A percentile compares a stretch with the other conserved stretches of the same genome.
phyloP scores from a whole-genome alignment of 2,113 vertebrate genomes.

The Salvelinus namaycush region DNA sequence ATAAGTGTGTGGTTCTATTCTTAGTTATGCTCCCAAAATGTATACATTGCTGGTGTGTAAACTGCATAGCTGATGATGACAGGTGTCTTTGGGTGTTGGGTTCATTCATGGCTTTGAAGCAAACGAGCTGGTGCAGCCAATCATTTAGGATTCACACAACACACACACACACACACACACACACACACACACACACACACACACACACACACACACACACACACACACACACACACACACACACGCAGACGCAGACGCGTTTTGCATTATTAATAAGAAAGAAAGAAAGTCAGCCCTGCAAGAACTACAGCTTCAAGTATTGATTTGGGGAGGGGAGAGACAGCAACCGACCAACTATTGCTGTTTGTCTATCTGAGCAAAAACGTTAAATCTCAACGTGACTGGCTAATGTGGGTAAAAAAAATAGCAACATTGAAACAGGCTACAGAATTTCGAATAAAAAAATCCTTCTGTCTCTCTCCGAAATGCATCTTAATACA shows the following conservation, averaged over 20 bases:
- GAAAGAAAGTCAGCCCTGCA: too few species aligned
- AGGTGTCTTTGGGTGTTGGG: too few species aligned
- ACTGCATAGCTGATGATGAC: not conserved
- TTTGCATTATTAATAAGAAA: too few species aligned
- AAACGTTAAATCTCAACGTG: not conserved
- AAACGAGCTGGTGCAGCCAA: not conserved
- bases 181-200: constrained; percentile 21
- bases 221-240: too few species aligned
- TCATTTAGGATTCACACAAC: not conserved
- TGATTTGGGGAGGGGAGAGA: constrained; percentile 21
- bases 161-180: constrained; percentile 31
- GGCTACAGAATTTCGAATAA: too few species aligned
- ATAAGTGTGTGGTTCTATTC: constrained; percentile 70
- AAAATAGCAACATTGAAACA: too few species aligned
- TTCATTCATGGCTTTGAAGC: not conserved
- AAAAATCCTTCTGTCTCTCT: too few species aligned
- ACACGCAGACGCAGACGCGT: too few species aligned
- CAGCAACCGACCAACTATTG: not conserved
- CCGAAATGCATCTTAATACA: too few species aligned
- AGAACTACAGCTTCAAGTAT: constrained; percentile 22
- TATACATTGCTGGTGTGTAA: not conserved
- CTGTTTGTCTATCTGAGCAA: not conserved
- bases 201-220: not conserved
- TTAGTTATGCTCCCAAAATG: constrained; percentile 10
- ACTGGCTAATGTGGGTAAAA: too few species aligned